phyloP scores from a whole-genome alignment of 2,113 vertebrate genomes.

The Oenanthe oenanthe region DNA sequence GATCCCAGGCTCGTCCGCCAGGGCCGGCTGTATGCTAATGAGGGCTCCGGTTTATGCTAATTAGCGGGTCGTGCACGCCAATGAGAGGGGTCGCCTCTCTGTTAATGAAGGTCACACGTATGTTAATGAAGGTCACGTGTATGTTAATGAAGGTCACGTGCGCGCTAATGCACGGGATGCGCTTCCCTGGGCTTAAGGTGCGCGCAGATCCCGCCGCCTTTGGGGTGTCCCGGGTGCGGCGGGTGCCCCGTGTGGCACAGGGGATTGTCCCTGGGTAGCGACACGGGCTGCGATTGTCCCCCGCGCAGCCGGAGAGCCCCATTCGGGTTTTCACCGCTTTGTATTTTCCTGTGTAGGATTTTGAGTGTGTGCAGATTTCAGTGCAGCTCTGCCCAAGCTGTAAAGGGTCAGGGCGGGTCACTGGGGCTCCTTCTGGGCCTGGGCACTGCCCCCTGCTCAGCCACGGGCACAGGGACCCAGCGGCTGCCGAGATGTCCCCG shows the following conservation, averaged over 20 bases:
- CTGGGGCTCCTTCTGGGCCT: background rate
- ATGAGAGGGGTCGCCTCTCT: rapidly evolving
- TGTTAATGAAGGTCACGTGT: background rate
- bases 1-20: background rate
- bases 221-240: rapidly evolving
- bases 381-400: background rate
- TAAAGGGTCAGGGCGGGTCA: background rate
- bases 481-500: too few relatives aligned
- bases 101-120: background rate
- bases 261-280: background rate
- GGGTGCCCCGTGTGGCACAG: background rate
- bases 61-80: background rate
- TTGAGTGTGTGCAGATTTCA: background rate
- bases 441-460: background rate
- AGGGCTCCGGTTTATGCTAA: background rate
- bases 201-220: rapidly evolving
- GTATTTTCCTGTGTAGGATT: background rate
- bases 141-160: background rate
- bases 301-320: too few relatives aligned
- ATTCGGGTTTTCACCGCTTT: rapidly evolving
- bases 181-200: rapidly evolving
- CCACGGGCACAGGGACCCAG: background rate
- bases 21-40: rapidly evolving
- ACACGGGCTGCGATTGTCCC: background rate
- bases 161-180: rapidly evolving